Evolutionary conservation across 1,140 invertebrate genomes (phyloP).

Genomic region (Listronotus oregonensis): DNA sequence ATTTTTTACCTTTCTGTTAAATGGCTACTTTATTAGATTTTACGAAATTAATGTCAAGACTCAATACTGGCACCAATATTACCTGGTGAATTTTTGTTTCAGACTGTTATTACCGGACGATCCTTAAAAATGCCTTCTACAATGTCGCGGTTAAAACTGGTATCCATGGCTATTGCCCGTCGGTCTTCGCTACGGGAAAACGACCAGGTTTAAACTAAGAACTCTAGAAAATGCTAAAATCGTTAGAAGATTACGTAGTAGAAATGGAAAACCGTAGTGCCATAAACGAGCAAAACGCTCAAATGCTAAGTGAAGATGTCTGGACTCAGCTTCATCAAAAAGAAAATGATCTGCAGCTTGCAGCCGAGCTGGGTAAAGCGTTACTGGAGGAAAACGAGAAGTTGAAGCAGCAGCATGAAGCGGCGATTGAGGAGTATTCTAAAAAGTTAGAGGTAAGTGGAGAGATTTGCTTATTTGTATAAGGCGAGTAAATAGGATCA

Average conservation of each 20-base stretch:
- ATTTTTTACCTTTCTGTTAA: too few relatives aligned
- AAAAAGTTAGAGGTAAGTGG: slow-evolving; percentile 87
- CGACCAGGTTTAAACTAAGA: background rate
- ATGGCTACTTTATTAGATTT: too few relatives aligned
- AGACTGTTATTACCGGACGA: background rate
- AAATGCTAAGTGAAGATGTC: slow-evolving; percentile 69
- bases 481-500: too few relatives aligned
- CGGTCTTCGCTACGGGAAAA: too few relatives aligned
- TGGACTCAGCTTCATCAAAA: slow-evolving; percentile 87
- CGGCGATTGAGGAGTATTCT: slow-evolving; percentile 85
- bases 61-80: too few relatives aligned
- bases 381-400: slow-evolving; percentile 93
- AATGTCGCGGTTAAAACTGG: background rate
- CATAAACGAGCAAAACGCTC: slow-evolving; percentile 48
- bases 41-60: too few relatives aligned
- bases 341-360: slow-evolving; percentile 88
- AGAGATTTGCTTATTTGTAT: too few relatives aligned
- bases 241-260: slow-evolving; percentile 53
- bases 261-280: slow-evolving; percentile 56
- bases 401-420: slow-evolving; percentile 83
- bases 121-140: slow-evolving; percentile 15
- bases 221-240: slow-evolving; percentile 43
- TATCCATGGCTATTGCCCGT: too few relatives aligned
- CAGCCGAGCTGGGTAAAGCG: slow-evolving; percentile 93
- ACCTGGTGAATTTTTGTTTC: too few relatives aligned